Conservation (phyloP, 2,797 vertebrate genomes). For the Acridotheres tristis region DNA sequence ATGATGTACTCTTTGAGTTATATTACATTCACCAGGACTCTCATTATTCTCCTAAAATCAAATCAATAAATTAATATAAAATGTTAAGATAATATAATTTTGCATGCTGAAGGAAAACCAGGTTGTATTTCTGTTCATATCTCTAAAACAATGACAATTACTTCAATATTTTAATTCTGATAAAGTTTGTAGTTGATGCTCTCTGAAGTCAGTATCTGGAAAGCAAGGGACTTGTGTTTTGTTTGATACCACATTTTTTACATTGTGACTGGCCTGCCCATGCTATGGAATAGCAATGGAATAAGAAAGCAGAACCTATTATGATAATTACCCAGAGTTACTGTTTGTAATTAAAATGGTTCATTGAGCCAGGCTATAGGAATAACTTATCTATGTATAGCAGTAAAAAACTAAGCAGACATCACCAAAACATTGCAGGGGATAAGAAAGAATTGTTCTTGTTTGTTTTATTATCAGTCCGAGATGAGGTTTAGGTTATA, state of each 20-base stretch:
- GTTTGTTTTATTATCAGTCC: not conserved
- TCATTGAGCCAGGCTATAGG: not conserved
- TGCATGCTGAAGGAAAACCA: not conserved
- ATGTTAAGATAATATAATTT: not conserved
- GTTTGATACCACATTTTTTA: not conserved
- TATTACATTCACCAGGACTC: not conserved
- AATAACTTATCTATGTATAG: not conserved
- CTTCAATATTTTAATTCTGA: not conserved
- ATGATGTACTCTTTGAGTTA: not conserved
- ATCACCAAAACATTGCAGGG: not conserved
- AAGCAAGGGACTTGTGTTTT: not conserved
- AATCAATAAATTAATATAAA: not conserved
- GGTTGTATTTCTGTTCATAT: not conserved
- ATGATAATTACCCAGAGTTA: not conserved
- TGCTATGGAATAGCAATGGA: not conserved
- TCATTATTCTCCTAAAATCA: not conserved
- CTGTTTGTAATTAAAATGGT: not conserved
- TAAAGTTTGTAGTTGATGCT: not conserved
- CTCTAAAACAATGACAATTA: not conserved
- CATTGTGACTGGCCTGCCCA: not conserved
- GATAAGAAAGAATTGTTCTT: not conserved
- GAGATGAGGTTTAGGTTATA: not conserved
- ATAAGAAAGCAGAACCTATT: not conserved
- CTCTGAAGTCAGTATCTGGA: not conserved
- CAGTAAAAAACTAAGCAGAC: not conserved